Percentiles rank a stretch among this genome's conserved stretches.
Evolutionary conservation across 2,797 vertebrate genomes (phyloP).

Genomic region (Halcyon chelicuti): DNA sequence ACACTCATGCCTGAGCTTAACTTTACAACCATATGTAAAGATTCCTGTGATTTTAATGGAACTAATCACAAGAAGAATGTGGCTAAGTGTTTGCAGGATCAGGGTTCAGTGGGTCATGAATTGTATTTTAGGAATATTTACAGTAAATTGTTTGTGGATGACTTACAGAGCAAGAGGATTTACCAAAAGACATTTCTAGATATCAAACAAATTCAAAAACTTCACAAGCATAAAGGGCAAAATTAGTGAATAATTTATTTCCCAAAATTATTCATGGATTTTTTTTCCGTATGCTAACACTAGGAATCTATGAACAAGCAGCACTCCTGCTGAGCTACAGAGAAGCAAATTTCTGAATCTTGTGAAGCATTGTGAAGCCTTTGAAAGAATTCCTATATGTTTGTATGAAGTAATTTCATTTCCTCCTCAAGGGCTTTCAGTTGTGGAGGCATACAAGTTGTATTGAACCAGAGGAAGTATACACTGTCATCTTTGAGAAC

Average conservation of each 20-base stretch:
- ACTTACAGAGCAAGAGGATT: slow-evolving; percentile 8
- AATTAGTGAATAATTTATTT: not conserved
- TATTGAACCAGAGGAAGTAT: not conserved
- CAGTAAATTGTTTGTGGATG: not conserved
- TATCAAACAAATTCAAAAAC: not conserved
- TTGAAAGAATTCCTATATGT: slow-evolving; percentile 27
- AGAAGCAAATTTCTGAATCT: slow-evolving; percentile 24
- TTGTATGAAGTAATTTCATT: not conserved
- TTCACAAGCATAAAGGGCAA: not conserved
- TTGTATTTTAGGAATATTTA: slow-evolving; percentile 26
- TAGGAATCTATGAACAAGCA: slow-evolving; percentile 12
- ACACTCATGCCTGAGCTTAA: slow-evolving; percentile 7
- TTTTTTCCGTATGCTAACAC: slow-evolving; percentile 26
- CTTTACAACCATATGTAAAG: slow-evolving; percentile 34
- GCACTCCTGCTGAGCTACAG: not conserved
- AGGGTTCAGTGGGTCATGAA: slow-evolving; percentile 19
- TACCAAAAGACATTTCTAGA: not conserved
- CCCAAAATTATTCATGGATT: not conserved
- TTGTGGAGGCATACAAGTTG: not conserved
- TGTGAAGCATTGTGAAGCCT: slow-evolving; percentile 4
- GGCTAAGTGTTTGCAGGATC: slow-evolving; percentile 14
- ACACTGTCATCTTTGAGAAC: not conserved
- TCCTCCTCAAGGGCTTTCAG: not conserved
- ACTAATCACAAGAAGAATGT: slow-evolving; percentile 40
- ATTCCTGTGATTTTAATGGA: slow-evolving; percentile 36